Base-by-base conservation (phyloP, 2,113 vertebrate genomes). In the Typhlomys cinereus region DNA sequence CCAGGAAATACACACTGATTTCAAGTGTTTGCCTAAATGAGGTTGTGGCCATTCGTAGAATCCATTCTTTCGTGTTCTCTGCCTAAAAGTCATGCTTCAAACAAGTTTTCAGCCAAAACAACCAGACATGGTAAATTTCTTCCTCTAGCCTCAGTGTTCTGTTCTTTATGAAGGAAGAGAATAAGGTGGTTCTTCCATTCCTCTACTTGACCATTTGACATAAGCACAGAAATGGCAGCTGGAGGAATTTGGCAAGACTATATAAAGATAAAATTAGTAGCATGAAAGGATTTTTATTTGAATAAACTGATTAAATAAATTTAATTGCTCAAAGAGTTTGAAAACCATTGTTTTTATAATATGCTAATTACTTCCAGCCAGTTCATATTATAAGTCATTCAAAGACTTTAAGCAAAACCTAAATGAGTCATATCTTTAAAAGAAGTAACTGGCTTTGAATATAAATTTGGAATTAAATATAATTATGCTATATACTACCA, bases 271-370 rank as follows among this genome's bases (percentile, higher is more conserved):
- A 69, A 81, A 84, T 87, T 52, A 8, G 48, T 95, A 59, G 15
- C 80, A n/a, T 44, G n/a, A n/a, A 39, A 59, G 59, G 14, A 46
- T 64, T 86, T 85, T 82, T 57, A 59, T 61, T 93, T 36, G 87
- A 87, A 88, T 4, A 34, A 48, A 21, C 61, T 66, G 52, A 57
- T 61, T 88, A 88, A 90, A 50, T 44, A 85, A 78, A 31, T 88
- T 87, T 78, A 83, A 67, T 82, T 76, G 27, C 41, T 81, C 46
- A 13, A 71, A n/a, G n/a, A 69, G 9, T 75, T 71, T 75, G 31
- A 81, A 90, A 95, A 83, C 23, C 31, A 90, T 80, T 93, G 12
- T 39, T 94, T 94, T 71, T 88, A 85, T 67, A 91, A 85, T 86
- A 90, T 64, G 44, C 62, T 92, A 86, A 52, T 89, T 93, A 70